Base-by-base conservation (phyloP, 2,797 vertebrate species). In the Sciurus vulgaris region DNA sequence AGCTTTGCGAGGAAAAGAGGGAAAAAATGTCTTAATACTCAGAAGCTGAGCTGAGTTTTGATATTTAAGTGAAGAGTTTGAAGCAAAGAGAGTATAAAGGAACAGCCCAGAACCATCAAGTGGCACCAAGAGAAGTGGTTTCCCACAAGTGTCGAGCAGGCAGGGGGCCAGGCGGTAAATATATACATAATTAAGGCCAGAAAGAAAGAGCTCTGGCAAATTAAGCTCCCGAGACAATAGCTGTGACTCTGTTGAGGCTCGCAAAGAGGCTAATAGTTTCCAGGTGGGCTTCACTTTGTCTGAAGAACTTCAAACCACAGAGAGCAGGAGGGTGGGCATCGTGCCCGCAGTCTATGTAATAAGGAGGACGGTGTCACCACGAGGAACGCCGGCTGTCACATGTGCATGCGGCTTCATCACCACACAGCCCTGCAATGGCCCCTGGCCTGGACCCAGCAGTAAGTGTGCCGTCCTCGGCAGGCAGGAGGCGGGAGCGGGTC, bases 351-450 rank as follows among this genome's bases (percentile, higher is more conserved):
- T 95, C 88, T 94, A 59, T 95, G 74, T 86, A 89, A 94, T 95
- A 94, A 96, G 87, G 28, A 65, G 88, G 73, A 69, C 1, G 1
- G 44, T 84, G 89, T 89, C 86, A 96, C 85, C 78, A n/a, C 89
- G 92, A 95, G 81, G 82, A 69, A 94, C 91, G 78, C 81, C 81
- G 90, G 93, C 93, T 85, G 74, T 89, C 63, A 77, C 87, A 78
- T 30, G 89, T 82, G 95, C 92, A 44, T 79, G 82, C 88, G 69
- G 69, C 90, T 95, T 92, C 91, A 93, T 87, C 94, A 88, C 94
- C 96, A 96, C 72, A 90, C 95, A 96, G 77, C 90, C 96, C 91
- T 94, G 95, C 96, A 96, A 91, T 76, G 82, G 88, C 82, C 88
- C 74, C 91, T 94, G 92, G 91, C 92, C 93, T 82, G 47, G 69